These are phyloP conservation scores for Paratrypauchen microcephalus DNA, from an alignment of 2,797 vertebrate species.

Conservation along the genomic window DNA sequence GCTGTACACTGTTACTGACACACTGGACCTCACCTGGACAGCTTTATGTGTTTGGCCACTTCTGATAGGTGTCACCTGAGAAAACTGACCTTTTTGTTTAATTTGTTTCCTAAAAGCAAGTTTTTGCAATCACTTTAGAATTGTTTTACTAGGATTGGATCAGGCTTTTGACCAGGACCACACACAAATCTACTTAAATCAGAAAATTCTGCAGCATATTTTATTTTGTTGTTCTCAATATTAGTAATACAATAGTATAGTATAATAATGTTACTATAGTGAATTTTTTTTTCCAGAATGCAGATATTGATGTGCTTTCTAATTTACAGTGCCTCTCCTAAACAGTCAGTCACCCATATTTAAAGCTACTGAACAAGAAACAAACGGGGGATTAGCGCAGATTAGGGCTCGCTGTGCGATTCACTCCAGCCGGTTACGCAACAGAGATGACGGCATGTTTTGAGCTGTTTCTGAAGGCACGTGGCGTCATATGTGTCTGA, in stretches of 20 bases:
- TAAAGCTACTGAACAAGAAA: conserved; percentile 48
- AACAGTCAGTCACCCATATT: conserved; percentile 42
- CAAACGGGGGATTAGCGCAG: conserved; percentile 60
- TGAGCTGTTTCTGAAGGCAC: conserved; percentile 48
- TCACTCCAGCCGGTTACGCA: conserved; percentile 70
- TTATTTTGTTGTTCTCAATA: no score
- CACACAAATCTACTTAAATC: no score
- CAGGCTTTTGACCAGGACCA: no score
- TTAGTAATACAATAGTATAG: no score
- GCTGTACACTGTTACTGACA: conserved; percentile 58
- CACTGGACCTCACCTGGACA: conserved; percentile 59
- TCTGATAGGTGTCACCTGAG: not conserved
- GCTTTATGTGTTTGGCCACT: conserved; percentile 40
- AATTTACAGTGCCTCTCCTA: conserved; percentile 23
- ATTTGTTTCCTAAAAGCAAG: not conserved
- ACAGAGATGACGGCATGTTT: conserved; percentile 55
- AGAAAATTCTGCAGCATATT: no score
- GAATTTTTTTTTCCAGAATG: no score
- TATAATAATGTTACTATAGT: no score
- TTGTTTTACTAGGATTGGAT: not conserved
- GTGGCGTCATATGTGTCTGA: conserved; percentile 36
- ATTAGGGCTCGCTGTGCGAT: conserved; percentile 72
- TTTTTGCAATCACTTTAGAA: not conserved
- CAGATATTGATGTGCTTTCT: conserved; percentile 2
- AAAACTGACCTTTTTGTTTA: not conserved